Conservation (phyloP, 2,888 invertebrate genomes). For the Gnatocerus cornutus region DNA sequence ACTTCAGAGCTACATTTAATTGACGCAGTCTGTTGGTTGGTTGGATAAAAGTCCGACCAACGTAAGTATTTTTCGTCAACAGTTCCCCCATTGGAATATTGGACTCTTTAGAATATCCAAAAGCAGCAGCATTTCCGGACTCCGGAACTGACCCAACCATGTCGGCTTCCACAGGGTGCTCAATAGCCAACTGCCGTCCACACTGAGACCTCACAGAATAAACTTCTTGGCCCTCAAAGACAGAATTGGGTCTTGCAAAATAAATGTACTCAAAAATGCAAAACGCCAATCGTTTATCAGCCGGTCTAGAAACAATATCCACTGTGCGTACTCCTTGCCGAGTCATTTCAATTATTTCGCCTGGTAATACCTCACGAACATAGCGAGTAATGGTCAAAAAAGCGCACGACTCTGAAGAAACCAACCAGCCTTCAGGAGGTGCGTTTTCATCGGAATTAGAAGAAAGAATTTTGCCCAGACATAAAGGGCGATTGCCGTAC, state of each 20-base stretch:
- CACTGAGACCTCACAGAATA: conserved; percentile 95
- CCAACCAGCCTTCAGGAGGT: conserved; percentile 91
- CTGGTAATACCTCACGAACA: conserved; percentile 91
- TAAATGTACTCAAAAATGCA: conserved; percentile 99
- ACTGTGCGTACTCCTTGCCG: conserved; percentile 88
- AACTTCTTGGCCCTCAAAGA: conserved; percentile 97
- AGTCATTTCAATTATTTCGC: conserved; percentile 96
- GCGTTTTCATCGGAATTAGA: conserved; percentile 65
- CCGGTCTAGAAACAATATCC: conserved; percentile 88
- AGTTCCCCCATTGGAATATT: conserved; percentile 94
- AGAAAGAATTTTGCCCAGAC: conserved; percentile 92
- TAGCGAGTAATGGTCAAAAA: conserved; percentile 93
- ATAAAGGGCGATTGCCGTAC: conserved; percentile 97
- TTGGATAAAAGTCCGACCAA: conserved; percentile 98
- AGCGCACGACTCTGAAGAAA: conserved; percentile 97
- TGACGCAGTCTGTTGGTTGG: conserved; percentile 93
- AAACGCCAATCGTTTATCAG: conserved; percentile 88
- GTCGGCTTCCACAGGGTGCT: conserved; percentile 93
- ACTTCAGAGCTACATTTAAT: conserved; percentile 96
- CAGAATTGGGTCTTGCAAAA: conserved; percentile 96
- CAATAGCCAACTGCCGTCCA: conserved; percentile 92
- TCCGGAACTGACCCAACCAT: conserved; percentile 98
- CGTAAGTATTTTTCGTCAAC: conserved; percentile 95
- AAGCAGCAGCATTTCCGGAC: conserved; percentile 96
- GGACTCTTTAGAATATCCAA: conserved; percentile 93